Conservation (phyloP, 2,797 vertebrate species). For the Bryconaethiops microstoma region DNA sequence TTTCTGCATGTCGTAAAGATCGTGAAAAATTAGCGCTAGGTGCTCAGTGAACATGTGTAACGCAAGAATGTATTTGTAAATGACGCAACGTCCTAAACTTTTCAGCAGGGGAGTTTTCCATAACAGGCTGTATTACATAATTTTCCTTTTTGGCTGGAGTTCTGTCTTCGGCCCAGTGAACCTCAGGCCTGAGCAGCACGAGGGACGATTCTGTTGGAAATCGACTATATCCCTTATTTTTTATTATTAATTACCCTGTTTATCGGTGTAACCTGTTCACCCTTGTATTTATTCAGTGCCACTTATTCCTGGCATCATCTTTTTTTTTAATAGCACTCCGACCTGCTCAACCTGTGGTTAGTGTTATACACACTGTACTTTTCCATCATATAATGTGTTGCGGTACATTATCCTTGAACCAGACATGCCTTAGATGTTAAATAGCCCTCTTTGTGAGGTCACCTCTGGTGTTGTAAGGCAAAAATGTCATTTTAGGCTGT, state of each 20-base stretch:
- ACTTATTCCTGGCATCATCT: not conserved
- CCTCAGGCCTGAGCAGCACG: not conserved
- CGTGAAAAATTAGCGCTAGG: not conserved
- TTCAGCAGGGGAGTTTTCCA: slow-evolving; percentile 41
- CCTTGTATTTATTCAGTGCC: slow-evolving; percentile 3
- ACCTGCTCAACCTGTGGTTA: slow-evolving; percentile 50
- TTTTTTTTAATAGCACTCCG: slow-evolving; percentile 30
- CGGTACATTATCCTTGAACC: slow-evolving; percentile 42
- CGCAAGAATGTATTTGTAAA: slow-evolving; percentile 1
- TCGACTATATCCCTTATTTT: not conserved
- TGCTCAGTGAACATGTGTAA: not conserved
- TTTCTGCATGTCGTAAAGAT: not conserved
- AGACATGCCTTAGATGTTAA: slow-evolving; percentile 13
- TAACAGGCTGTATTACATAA: slow-evolving; percentile 49
- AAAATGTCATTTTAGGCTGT: not conserved
- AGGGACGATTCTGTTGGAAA: not conserved
- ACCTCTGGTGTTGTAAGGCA: not conserved
- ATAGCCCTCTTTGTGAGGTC: slow-evolving; percentile 1
- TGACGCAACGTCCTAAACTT: slow-evolving; percentile 41
- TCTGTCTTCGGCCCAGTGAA: slow-evolving; percentile 4
- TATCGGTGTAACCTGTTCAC: not conserved
- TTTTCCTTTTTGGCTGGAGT: slow-evolving; percentile 1
- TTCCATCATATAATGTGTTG: slow-evolving; percentile 56
- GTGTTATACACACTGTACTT: slow-evolving; percentile 53
- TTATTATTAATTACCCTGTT: not conserved